Conservation (phyloP, 2,113 vertebrate species). For the Suncus etruscus region DNA sequence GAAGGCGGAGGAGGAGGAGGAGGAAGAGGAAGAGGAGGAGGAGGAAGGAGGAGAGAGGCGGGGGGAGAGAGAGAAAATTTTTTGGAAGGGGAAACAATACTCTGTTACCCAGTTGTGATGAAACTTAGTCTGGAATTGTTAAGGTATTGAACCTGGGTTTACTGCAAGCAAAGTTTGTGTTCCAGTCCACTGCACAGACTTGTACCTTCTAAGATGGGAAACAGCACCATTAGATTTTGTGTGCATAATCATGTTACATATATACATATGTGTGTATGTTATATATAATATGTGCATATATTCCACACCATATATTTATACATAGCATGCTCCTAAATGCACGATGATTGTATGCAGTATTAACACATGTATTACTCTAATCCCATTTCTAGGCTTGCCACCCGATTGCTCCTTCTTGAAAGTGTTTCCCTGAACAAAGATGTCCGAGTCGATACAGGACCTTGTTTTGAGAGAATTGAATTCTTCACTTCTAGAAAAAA, state of each 20-base stretch:
- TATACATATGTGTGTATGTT: background rate
- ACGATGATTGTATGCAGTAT: background rate
- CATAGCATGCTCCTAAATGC: background rate
- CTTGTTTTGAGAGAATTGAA: background rate
- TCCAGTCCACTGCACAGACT: background rate
- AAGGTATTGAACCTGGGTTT: too few species aligned
- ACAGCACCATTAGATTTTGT: background rate
- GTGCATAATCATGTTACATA: background rate
- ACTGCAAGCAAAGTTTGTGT: too few species aligned
- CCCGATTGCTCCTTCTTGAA: constrained; percentile 16
- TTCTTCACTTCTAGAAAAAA: background rate
- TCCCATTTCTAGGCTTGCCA: background rate
- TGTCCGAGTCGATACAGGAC: background rate
- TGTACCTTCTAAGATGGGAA: background rate
- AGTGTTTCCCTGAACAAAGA: background rate
- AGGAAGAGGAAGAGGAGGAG: too few species aligned
- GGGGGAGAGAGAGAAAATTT: too few species aligned
- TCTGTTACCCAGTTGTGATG: too few species aligned
- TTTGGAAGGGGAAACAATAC: too few species aligned
- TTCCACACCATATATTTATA: too few species aligned
- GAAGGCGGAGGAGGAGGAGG: too few species aligned
- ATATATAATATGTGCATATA: background rate
- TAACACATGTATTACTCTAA: constrained; percentile 16
- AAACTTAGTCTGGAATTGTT: too few species aligned
- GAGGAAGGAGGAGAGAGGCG: too few species aligned